These are phyloP conservation scores for Actias luna DNA, from an alignment of 2,888 invertebrate species.

Conservation along the genomic window DNA sequence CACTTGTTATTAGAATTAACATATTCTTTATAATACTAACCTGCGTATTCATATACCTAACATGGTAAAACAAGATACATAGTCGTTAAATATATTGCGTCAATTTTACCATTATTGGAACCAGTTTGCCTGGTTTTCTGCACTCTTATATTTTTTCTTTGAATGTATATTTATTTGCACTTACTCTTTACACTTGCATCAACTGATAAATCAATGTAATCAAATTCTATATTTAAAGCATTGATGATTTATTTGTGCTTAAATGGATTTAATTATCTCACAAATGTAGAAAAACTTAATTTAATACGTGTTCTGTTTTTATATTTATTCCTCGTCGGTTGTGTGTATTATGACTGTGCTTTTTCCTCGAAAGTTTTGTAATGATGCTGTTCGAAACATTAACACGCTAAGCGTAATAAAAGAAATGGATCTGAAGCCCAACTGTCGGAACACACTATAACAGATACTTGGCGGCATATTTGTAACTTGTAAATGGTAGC, in stretches of 20 bases:
- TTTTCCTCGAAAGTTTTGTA: no score
- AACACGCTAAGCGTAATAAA: no score
- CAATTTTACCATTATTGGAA: not conserved
- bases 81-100: not conserved
- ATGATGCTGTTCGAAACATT: no score
- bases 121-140: not conserved
- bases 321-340: no score
- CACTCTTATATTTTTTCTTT: not conserved
- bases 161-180: not conserved
- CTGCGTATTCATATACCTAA: slow-evolving; percentile 2
- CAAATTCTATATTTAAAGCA: not conserved
- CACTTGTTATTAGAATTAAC: not conserved
- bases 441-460: no score
- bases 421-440: no score
- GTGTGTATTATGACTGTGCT: no score
- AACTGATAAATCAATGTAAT: not conserved
- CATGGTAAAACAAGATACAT: not conserved
- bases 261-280: not conserved
- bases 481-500: no score
- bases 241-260: not conserved
- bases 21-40: not conserved
- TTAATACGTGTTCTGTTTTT: no score
- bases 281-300: not conserved
- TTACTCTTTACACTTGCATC: not conserved
- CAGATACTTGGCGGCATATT: no score